Evolutionary conservation across 2,888 invertebrate genomes (phyloP).

Genomic region (Gymnosoma rotundatum): DNA sequence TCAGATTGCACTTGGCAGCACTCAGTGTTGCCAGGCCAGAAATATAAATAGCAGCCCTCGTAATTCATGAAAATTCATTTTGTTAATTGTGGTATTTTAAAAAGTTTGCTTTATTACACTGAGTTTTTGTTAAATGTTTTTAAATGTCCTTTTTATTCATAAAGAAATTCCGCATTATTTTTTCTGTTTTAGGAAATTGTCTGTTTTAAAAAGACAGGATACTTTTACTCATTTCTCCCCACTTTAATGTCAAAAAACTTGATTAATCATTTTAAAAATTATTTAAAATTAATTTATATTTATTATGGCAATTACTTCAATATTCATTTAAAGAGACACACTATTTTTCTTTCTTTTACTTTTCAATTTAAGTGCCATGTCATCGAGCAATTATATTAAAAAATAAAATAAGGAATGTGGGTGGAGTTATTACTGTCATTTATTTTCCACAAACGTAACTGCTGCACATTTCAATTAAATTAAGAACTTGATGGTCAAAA

Average conservation of each 20-base stretch:
- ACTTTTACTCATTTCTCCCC: not conserved
- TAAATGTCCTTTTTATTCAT: too few species aligned
- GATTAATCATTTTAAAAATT: not conserved
- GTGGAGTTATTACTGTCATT: constrained; percentile 46
- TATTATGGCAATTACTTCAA: not conserved
- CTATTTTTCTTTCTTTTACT: not conserved
- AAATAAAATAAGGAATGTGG: constrained; percentile 28
- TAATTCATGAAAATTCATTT: too few species aligned
- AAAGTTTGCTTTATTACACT: too few species aligned
- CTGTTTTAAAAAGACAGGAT: not conserved
- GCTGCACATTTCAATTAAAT: constrained; percentile 54
- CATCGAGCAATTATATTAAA: constrained; percentile 40
- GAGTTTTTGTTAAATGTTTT: too few species aligned
- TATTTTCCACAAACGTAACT: constrained; percentile 51
- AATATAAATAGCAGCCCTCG: too few species aligned
- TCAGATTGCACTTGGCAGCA: too few species aligned
- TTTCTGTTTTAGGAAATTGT: not conserved
- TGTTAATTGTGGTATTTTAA: too few species aligned
- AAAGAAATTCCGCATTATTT: too few species aligned
- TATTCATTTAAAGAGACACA: not conserved
- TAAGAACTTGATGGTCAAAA: constrained; percentile 43
- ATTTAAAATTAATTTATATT: constrained; percentile 9
- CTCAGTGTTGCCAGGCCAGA: too few species aligned
- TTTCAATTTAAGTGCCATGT: constrained; percentile 37
- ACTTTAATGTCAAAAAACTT: not conserved